phyloP scores from a whole-genome alignment of 1,140 invertebrate species.

The Lamellibrachia luymesi region DNA sequence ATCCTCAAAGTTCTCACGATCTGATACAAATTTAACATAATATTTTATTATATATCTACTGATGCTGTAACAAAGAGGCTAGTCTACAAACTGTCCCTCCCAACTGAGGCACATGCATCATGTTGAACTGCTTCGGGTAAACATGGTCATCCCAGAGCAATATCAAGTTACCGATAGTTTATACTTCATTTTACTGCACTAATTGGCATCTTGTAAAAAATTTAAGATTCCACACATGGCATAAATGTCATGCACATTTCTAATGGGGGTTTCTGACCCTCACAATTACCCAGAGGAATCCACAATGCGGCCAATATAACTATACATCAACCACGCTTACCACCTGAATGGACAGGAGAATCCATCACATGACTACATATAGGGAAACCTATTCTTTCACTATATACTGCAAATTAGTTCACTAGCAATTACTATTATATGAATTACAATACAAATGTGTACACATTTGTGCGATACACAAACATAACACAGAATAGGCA shows the following conservation, averaged over 20 bases:
- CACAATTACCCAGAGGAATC: too few species aligned
- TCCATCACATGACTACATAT: too few species aligned
- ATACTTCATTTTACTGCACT: background rate
- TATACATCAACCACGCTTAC: too few species aligned
- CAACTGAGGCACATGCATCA: background rate
- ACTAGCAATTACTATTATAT: too few species aligned
- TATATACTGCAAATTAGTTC: too few species aligned
- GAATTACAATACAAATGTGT: too few species aligned
- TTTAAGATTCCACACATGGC: background rate
- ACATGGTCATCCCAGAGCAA: background rate
- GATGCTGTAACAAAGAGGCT: background rate
- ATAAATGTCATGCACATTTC: background rate
- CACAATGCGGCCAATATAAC: too few species aligned
- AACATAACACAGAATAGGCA: too few species aligned
- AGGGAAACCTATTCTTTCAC: too few species aligned
- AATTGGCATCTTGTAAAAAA: background rate
- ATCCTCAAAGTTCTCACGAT: constrained; percentile 57
- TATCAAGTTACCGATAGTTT: background rate
- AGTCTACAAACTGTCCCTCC: background rate
- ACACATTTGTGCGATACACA: too few species aligned
- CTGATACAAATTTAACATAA: background rate
- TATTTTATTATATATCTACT: background rate
- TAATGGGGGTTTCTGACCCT: background rate
- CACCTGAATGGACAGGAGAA: too few species aligned
- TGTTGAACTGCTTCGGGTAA: background rate